A percentile compares a stretch with the other conserved stretches of the same genome.
These are phyloP conservation scores for Microcebus lehilahytsara DNA, from an alignment of 2,113 vertebrate species.

Conservation along the genomic window DNA sequence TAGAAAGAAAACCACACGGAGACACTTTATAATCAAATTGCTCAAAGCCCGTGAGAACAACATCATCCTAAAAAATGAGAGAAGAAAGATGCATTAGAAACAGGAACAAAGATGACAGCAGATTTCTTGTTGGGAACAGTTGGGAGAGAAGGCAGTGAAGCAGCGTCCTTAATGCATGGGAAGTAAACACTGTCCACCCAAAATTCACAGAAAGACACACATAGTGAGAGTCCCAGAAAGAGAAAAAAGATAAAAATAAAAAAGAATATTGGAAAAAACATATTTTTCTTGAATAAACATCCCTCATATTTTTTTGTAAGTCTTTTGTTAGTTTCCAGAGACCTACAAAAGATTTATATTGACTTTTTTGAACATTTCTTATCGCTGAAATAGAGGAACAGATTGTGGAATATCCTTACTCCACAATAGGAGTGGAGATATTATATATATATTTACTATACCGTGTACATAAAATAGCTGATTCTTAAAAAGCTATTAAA, in stretches of 20 bases:
- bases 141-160: not conserved
- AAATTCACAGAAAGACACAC: not conserved
- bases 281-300: not conserved
- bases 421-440: no score
- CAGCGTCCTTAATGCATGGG: not conserved
- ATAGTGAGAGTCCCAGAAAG: not conserved
- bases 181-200: not conserved
- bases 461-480: not conserved
- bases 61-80: not conserved
- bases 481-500: not conserved
- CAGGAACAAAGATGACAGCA: not conserved
- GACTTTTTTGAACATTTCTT: not conserved
- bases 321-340: not conserved
- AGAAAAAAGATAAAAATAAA: no score
- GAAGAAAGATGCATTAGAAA: not conserved
- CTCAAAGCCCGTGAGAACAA: not conserved
- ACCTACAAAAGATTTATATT: not conserved
- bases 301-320: not conserved
- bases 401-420: not conserved
- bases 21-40: not conserved
- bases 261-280: not conserved
- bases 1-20: not conserved
- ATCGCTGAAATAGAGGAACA: not conserved
- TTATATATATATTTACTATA: not conserved
- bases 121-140: not conserved